These are phyloP conservation scores for Syngnathus floridae DNA, from an alignment of 2,113 vertebrate genomes.

Conservation along the genomic window DNA sequence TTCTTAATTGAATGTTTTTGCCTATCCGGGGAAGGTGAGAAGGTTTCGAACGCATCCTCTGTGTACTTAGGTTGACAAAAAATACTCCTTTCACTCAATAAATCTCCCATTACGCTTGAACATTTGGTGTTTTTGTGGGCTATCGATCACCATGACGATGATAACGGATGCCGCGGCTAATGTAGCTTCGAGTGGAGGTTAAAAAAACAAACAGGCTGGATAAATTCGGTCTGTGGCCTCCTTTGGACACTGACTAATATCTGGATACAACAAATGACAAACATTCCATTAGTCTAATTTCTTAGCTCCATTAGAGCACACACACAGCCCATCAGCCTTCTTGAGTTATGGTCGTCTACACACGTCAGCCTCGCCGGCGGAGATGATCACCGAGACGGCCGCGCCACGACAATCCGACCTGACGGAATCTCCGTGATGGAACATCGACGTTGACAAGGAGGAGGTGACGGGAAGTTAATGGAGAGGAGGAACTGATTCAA, in stretches of 20 bases:
- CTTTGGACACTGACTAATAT: conserved; percentile 5
- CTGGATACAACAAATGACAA: conserved; percentile 12
- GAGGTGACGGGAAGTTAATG: conserved; percentile 9
- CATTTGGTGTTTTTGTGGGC: not conserved
- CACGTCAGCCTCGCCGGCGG: not conserved
- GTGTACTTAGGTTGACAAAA: too few relatives aligned
- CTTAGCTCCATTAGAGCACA: conserved; percentile 27
- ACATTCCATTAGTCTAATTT: conserved; percentile 21
- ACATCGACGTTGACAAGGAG: not conserved
- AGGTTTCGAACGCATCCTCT: not conserved
- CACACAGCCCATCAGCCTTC: not conserved
- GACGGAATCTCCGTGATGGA: not conserved
- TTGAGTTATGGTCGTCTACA: not conserved
- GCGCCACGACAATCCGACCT: not conserved
- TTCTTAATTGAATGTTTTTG: not conserved
- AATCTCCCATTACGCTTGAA: not conserved
- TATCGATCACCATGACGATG: not conserved
- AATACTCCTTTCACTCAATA: not conserved
- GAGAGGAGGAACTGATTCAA: not conserved
- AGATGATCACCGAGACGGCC: not conserved
- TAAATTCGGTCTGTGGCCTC: not conserved
- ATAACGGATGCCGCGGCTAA: not conserved
- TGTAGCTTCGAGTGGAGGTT: not conserved
- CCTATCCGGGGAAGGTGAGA: not conserved
- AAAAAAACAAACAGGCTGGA: not conserved